These are phyloP conservation scores for Anoncus sp. DNA, from an alignment of 2,888 invertebrate genomes.

Conservation along the genomic window DNA sequence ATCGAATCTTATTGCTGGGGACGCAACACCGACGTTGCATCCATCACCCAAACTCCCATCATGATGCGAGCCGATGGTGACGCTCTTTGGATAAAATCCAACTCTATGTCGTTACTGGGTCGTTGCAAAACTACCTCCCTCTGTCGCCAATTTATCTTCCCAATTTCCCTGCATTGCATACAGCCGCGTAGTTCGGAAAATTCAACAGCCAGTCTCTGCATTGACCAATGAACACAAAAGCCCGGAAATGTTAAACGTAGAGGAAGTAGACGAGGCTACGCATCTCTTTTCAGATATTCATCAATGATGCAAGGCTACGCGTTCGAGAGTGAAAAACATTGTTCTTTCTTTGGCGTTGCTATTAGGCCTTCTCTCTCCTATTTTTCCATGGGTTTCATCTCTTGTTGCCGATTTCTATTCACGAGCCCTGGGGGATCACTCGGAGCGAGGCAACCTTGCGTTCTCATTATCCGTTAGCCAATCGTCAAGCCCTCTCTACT, in stretches of 20 bases:
- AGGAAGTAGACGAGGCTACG: not conserved
- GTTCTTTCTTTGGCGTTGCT: conserved; percentile 42
- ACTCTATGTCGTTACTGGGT: not conserved
- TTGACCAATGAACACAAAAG: conserved; percentile 4
- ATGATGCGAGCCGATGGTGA: not conserved
- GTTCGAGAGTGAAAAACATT: conserved; percentile 42
- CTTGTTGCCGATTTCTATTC: conserved; percentile 33
- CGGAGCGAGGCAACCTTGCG: conserved; percentile 25
- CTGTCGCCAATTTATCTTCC: not conserved
- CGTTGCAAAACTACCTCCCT: not conserved
- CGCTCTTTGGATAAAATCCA: not conserved
- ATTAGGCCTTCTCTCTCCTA: not conserved
- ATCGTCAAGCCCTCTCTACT: conserved; percentile 25
- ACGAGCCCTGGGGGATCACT: conserved; percentile 23
- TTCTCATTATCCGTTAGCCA: conserved; percentile 52
- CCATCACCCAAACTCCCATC: not conserved
- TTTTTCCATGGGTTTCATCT: conserved; percentile 13
- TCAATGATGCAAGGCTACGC: conserved; percentile 28
- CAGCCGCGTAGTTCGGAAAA: conserved; percentile 7
- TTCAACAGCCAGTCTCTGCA: conserved; percentile 2
- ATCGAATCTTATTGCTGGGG: too few species aligned
- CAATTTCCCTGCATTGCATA: not conserved
- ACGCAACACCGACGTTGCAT: not conserved
- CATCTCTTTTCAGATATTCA: conserved; percentile 26
- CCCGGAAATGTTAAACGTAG: conserved; percentile 3